These are phyloP conservation scores for Drosophila parthenogenetica DNA, from an alignment of 2,888 invertebrate genomes.

Conservation along the genomic window DNA sequence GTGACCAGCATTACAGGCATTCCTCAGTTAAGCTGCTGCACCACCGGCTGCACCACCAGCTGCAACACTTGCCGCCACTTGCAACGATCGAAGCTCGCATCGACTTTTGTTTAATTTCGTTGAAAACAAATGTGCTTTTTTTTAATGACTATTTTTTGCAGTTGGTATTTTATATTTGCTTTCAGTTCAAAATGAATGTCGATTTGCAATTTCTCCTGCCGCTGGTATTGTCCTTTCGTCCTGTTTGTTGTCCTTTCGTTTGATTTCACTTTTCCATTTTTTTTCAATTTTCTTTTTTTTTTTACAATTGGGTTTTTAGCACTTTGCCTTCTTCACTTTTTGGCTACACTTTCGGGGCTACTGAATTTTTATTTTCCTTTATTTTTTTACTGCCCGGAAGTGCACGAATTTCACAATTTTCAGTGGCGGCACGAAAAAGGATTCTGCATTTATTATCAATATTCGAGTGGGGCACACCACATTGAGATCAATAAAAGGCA, in stretches of 20 bases:
- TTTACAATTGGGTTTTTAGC: constrained; percentile 16
- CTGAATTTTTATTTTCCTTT: not conserved
- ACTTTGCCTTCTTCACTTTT: constrained; percentile 10
- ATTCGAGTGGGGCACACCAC: constrained; percentile 12
- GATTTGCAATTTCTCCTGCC: constrained; percentile 41
- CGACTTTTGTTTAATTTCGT: constrained; percentile 12
- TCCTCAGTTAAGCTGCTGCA: constrained; percentile 1
- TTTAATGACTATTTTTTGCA: constrained; percentile 7
- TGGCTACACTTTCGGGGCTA: constrained; percentile 14
- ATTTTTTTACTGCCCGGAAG: constrained; percentile 37
- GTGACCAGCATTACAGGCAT: constrained; percentile 43
- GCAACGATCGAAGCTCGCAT: constrained; percentile 44
- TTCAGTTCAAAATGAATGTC: constrained; percentile 14
- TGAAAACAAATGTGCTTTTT: constrained; percentile 12
- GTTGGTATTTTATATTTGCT: not conserved
- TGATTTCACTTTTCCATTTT: constrained; percentile 19
- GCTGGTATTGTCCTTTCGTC: constrained; percentile 30
- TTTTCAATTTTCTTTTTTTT: not conserved
- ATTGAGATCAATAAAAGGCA: constrained; percentile 53
- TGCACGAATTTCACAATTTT: constrained; percentile 43
- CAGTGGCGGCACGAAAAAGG: constrained; percentile 31
- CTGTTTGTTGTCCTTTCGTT: constrained; percentile 15
- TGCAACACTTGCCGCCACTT: constrained; percentile 9
- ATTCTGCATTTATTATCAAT: constrained; percentile 54
- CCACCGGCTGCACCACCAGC: constrained; percentile 4